These are phyloP conservation scores for Philereme vetulata DNA, from an alignment of 2,888 invertebrate species.

Conservation along the genomic window DNA sequence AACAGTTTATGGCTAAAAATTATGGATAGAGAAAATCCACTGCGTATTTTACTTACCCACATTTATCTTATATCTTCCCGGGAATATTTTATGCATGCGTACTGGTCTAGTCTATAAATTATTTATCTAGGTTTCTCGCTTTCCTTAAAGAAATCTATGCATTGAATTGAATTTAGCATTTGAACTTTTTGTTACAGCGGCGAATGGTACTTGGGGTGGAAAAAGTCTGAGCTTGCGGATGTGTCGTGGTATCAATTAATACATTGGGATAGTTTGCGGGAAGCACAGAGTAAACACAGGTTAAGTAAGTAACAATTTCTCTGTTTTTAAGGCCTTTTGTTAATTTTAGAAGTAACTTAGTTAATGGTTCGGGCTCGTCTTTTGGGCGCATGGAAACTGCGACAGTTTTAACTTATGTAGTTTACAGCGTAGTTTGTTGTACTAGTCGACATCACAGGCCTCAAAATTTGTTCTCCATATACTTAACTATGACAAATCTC, in stretches of 20 bases:
- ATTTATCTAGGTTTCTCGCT: constrained; percentile 33
- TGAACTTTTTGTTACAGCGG: constrained; percentile 88
- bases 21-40: constrained; percentile 11
- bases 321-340: too few relatives aligned
- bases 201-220: constrained; percentile 97
- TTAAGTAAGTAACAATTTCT: constrained; percentile 88
- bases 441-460: too few relatives aligned
- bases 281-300: constrained; percentile 97
- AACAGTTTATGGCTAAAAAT: background rate
- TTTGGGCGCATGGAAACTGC: too few relatives aligned
- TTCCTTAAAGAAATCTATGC: constrained; percentile 24
- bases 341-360: too few relatives aligned
- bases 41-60: constrained; percentile 15
- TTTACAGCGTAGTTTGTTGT: too few relatives aligned
- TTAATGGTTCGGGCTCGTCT: too few relatives aligned
- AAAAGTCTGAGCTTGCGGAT: constrained; percentile 93
- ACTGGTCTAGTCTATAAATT: constrained; percentile 25
- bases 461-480: too few relatives aligned
- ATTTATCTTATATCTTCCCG: constrained; percentile 27
- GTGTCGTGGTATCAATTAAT: constrained; percentile 98
- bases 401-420: too few relatives aligned
- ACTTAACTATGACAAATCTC: too few relatives aligned
- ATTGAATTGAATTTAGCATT: constrained; percentile 16
- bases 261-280: constrained; percentile 97
- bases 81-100: constrained; percentile 30